Conservation (phyloP, 2,113 vertebrate species). For the Chascanopsetta lugubris region DNA sequence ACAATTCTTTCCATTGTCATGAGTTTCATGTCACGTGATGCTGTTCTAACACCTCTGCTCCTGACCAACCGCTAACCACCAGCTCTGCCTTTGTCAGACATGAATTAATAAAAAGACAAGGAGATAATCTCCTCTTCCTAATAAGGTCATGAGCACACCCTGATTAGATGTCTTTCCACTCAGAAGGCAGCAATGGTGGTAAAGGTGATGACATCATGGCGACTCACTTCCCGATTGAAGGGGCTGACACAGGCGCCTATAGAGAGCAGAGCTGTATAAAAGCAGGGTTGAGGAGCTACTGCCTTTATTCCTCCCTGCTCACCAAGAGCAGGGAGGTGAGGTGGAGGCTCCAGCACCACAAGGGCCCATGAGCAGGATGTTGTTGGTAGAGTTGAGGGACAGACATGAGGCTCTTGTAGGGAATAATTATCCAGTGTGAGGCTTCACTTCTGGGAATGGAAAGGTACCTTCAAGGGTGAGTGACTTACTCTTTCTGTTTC, state of each 20-base stretch:
- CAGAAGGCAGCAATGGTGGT: constrained; percentile 81
- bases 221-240: constrained; percentile 98
- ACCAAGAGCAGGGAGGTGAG: constrained; percentile 55
- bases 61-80: background rate
- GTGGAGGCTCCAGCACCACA: constrained; percentile 19
- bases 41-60: background rate
- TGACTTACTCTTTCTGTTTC: constrained; percentile 54
- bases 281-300: constrained; percentile 76
- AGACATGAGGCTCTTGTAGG: constrained; percentile 16
- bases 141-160: constrained; percentile 63
- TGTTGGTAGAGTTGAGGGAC: constrained; percentile 33
- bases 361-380: constrained; percentile 39
- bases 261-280: constrained; percentile 94
- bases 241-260: constrained; percentile 94
- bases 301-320: constrained; percentile 84
- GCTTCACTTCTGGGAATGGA: constrained; percentile 6
- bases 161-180: constrained; percentile 79
- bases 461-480: constrained; percentile 80
- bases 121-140: constrained; percentile 49
- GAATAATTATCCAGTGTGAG: background rate
- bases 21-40: constrained; percentile 12
- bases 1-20: constrained; percentile 29
- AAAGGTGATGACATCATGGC: constrained; percentile 92
- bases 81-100: background rate
- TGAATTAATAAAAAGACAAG: constrained; percentile 29